phyloP scores from a whole-genome alignment of 2,888 invertebrate genomes.

The Orthosia gothica region DNA sequence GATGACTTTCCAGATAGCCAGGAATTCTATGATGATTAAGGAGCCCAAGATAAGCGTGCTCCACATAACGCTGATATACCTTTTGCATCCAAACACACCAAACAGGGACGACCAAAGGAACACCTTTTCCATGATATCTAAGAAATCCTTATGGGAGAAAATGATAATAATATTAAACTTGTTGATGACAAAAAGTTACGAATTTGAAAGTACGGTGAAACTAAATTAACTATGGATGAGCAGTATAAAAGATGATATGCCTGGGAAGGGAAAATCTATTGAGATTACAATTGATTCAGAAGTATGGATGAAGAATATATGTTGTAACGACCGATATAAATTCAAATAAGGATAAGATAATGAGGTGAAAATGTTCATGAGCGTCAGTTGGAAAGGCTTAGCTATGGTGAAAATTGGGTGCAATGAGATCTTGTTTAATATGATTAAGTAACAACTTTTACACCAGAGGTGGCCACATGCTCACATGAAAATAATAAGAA shows the following conservation, averaged over 20 bases:
- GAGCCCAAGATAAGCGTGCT: slow-evolving; percentile 68
- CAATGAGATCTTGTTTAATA: too few relatives aligned
- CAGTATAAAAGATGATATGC: not conserved
- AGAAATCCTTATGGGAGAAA: slow-evolving; percentile 72
- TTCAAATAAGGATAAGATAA: too few relatives aligned
- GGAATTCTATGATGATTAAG: slow-evolving; percentile 70
- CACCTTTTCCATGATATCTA: slow-evolving; percentile 73
- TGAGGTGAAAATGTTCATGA: too few relatives aligned
- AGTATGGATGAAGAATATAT: too few relatives aligned
- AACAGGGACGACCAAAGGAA: slow-evolving; percentile 75
- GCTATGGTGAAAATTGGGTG: too few relatives aligned
- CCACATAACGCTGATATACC: slow-evolving; percentile 73
- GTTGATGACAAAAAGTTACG: not conserved
- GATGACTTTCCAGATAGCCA: slow-evolving; percentile 80
- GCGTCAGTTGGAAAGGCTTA: too few relatives aligned
- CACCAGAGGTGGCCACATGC: too few relatives aligned
- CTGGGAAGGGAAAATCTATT: not conserved
- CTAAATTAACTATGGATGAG: not conserved
- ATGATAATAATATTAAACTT: not conserved
- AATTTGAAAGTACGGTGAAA: not conserved
- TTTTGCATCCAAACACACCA: slow-evolving; percentile 75
- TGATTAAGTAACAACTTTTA: too few relatives aligned
- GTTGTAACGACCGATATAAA: too few relatives aligned
- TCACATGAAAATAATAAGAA: too few relatives aligned
- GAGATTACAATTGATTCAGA: too few relatives aligned